These are phyloP conservation scores for Hippopotamus amphibius DNA, from an alignment of 2,113 vertebrate genomes.

Conservation along the genomic window DNA sequence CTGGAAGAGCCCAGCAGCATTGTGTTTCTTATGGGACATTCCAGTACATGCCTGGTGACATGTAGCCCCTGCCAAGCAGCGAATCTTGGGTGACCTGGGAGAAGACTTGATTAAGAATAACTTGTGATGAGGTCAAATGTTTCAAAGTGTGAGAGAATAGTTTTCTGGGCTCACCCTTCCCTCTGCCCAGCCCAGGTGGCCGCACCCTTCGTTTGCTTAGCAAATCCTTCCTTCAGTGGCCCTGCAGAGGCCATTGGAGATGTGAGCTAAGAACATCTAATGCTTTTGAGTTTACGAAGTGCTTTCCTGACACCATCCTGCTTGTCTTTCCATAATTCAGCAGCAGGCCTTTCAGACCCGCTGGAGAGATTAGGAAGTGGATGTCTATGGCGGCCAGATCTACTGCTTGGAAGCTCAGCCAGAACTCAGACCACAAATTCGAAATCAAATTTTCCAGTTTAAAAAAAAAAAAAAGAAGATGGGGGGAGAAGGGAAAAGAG, in stretches of 20 bases:
- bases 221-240: neutral
- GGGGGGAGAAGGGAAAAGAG: neutral
- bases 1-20: neutral
- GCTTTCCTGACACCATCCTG: neutral
- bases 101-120: neutral
- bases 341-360: neutral
- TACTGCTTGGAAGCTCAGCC: neutral
- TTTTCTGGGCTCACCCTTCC: neutral
- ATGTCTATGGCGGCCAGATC: neutral
- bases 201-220: neutral
- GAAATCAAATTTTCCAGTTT: neutral
- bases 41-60: neutral
- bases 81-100: neutral
- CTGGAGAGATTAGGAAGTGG: neutral
- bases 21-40: neutral
- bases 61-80: neutral
- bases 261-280: neutral
- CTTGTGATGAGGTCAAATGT: neutral
- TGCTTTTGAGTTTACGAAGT: neutral
- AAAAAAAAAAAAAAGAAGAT: neutral
- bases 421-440: neutral
- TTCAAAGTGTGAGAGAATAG: neutral
- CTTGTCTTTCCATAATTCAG: neutral
- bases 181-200: neutral
- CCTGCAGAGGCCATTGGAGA: neutral